Conservation (phyloP, 1,140 invertebrate species). For the Battus philenor region DNA sequence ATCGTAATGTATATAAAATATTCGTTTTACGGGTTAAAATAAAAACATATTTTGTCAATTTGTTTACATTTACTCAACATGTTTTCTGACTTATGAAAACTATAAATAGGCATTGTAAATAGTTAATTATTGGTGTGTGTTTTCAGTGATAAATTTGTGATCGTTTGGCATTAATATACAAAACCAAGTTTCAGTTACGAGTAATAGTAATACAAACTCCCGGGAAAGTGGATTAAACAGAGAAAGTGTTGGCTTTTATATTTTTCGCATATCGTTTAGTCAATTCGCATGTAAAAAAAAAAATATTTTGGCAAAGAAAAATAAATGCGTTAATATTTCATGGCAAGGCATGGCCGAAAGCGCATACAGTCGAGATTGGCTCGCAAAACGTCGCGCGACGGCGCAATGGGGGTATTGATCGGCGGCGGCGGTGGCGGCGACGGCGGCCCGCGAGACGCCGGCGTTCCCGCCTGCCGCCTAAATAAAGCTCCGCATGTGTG, state of each 20-base stretch:
- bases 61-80: slow-evolving; percentile 42
- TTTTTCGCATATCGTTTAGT: too few relatives aligned
- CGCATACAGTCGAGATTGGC: slow-evolving; percentile 63
- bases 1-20: too few relatives aligned
- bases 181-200: too few relatives aligned
- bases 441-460: slow-evolving; percentile 64
- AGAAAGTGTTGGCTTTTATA: too few relatives aligned
- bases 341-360: slow-evolving; percentile 62
- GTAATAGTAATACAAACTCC: too few relatives aligned
- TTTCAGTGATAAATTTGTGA: too few relatives aligned
- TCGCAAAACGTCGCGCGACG: slow-evolving; percentile 58
- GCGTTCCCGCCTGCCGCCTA: slow-evolving; percentile 65
- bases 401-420: slow-evolving; percentile 72
- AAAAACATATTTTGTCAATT: too few relatives aligned
- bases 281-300: too few relatives aligned
- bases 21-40: too few relatives aligned
- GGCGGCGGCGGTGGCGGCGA: slow-evolving; percentile 52
- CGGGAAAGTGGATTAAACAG: too few relatives aligned
- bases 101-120: background rate
- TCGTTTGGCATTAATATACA: too few relatives aligned
- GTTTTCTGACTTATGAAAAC: slow-evolving; percentile 19
- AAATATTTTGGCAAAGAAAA: slow-evolving; percentile 60
- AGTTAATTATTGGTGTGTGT: too few relatives aligned
- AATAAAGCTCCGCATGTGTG: slow-evolving; percentile 68
- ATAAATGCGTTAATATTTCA: slow-evolving; percentile 72